Conservation (phyloP, 2,113 vertebrate species). For the Symphodus melops region DNA sequence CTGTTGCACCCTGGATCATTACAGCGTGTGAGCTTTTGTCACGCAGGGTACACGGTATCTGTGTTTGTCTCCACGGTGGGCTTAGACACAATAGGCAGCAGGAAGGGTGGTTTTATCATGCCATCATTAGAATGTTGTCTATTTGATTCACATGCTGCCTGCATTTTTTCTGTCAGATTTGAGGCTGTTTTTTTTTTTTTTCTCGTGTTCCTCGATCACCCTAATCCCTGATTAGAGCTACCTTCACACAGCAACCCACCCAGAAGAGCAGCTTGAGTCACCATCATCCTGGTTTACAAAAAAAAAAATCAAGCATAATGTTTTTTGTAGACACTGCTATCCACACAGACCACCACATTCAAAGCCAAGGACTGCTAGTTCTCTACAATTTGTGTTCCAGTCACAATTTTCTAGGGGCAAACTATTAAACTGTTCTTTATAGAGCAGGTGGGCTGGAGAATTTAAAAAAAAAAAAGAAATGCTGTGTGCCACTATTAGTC, state of each 20-base stretch:
- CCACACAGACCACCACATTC: slow-evolving; percentile 24
- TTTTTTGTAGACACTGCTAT: slow-evolving; percentile 15
- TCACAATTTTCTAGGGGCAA: no score
- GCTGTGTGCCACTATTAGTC: no score
- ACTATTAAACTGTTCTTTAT: no score
- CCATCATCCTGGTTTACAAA: slow-evolving; percentile 61
- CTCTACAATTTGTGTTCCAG: background rate
- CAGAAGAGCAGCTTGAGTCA: slow-evolving; percentile 61
- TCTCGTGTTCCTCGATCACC: slow-evolving; percentile 19
- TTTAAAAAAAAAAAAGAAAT: no score
- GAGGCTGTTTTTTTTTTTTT: slow-evolving; percentile 24
- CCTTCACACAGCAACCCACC: slow-evolving; percentile 49
- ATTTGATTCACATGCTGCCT: slow-evolving; percentile 41
- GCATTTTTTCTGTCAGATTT: slow-evolving; percentile 32
- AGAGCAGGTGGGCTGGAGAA: no score
- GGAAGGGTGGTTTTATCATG: slow-evolving; percentile 38
- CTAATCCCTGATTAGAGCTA: slow-evolving; percentile 72
- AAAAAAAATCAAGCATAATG: slow-evolving; percentile 33
- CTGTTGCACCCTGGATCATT: slow-evolving; percentile 62
- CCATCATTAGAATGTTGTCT: slow-evolving; percentile 55
- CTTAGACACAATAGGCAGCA: slow-evolving; percentile 32
- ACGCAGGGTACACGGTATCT: slow-evolving; percentile 18
- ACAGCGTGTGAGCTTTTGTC: slow-evolving; percentile 47
- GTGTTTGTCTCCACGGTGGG: slow-evolving; percentile 20
- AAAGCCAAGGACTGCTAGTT: background rate